Percentiles rank a stretch among this genome's conserved stretches.
Conservation (phyloP, 2,113 vertebrate species). For the Pongo abelii region DNA sequence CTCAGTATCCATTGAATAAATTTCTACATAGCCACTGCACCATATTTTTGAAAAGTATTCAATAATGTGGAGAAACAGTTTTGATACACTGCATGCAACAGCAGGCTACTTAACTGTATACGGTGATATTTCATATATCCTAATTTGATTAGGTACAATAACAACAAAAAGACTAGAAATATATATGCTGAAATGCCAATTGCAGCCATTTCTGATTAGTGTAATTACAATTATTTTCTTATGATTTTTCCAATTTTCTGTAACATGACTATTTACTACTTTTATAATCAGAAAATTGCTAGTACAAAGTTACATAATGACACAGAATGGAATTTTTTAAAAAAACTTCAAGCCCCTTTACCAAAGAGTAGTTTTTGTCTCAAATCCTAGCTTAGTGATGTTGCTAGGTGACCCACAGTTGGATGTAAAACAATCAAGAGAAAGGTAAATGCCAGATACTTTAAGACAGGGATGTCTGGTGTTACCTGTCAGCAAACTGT, state of each 20-base stretch:
- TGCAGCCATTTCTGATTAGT: neutral
- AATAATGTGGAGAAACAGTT: neutral
- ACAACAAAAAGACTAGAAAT: neutral
- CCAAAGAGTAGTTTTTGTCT: conserved; percentile 3
- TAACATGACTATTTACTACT: neutral
- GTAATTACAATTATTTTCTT: neutral
- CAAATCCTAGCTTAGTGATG: neutral
- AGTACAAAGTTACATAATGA: neutral
- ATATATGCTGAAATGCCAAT: neutral
- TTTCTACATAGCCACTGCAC: neutral
- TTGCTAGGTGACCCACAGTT: conserved; percentile 38
- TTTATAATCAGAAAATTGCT: neutral
- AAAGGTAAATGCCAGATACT: neutral
- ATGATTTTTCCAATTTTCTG: neutral
- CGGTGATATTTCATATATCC: neutral
- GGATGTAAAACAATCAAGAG: conserved; percentile 56
- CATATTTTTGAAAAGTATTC: neutral
- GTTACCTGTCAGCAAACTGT: conserved; percentile 6
- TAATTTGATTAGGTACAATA: neutral
- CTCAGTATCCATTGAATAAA: neutral
- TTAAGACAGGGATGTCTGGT: neutral
- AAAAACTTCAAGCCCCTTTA: neutral
- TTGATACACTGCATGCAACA: neutral
- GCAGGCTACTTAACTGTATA: neutral
- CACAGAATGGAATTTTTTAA: neutral